Base-by-base conservation (phyloP, 2,797 vertebrate genomes). In the Microctenopoma steveboyesi region DNA sequence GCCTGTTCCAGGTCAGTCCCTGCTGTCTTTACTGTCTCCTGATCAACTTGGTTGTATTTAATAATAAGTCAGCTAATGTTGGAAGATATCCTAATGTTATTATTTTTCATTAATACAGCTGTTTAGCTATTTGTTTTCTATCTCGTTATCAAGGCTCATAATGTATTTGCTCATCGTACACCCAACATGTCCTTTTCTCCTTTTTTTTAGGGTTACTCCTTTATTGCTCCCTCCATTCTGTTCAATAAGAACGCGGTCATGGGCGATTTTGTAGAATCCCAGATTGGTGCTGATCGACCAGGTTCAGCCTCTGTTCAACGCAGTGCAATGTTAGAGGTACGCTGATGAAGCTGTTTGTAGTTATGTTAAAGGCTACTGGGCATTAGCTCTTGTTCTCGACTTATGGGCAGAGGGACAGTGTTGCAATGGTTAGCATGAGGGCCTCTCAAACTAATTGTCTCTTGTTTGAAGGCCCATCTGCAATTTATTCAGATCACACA, bases 231-330 rank as follows among this genome's bases (percentile, higher is more conserved):
- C 0, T 97, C 96, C 67, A 96, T 98, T 82, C 91, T 98, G 43
- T 98, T 98, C 80, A 96, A 96, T 82, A 95, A 94, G 63, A 97
- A 97, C 1, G 96, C 94, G 0, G 94, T 96, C 68, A 97, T 96
- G 92, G 95, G 93, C 0, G 96, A 96, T 51, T 93, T 95, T 65
- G 88, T 96, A 9, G 92, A 93, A 8, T 90, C 88, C 1, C 92
- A 95, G 14, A 86, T 91, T 3, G 80, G 88, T 4, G 91, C 93
- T 2, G 95, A 96, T 42, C 91, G 94, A 56, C 96, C 96, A 0
- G 96, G 94, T n/a, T 92, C 94, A 5, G 93, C 95, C n/a, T 95
- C 94, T 0, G 95, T 98, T 53, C 95, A 94, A 40, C 94, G 94
- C 64, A 97, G 96, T 13, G 96, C 96, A 57, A 97, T 96, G 94